phyloP scores from a whole-genome alignment of 2,797 vertebrate species.

The Lindbergichthys nudifrons region DNA sequence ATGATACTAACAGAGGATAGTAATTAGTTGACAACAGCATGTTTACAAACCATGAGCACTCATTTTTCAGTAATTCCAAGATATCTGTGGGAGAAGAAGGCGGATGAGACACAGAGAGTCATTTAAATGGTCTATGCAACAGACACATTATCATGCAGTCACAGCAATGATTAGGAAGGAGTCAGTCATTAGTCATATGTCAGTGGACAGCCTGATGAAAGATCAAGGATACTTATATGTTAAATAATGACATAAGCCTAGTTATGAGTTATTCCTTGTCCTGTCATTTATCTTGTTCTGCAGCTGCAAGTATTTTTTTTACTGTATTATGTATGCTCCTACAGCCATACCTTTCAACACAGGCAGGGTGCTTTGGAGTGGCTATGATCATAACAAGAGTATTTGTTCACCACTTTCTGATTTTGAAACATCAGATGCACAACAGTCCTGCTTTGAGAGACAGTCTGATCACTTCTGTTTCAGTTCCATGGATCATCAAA shows the following conservation, averaged over 20 bases:
- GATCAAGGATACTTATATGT: not conserved
- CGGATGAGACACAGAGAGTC: conserved; percentile 40
- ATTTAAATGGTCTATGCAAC: conserved; percentile 38
- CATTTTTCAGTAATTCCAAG: not conserved
- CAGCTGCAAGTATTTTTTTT: not conserved
- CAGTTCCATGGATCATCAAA: conserved; percentile 20
- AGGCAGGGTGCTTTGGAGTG: not conserved
- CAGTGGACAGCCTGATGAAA: not conserved
- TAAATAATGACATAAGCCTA: not conserved
- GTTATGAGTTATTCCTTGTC: not conserved
- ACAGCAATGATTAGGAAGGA: not conserved
- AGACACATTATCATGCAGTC: not conserved
- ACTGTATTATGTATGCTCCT: not conserved
- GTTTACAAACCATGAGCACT: not conserved
- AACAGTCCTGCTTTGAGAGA: not conserved
- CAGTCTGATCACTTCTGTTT: not conserved
- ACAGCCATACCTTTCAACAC: not conserved
- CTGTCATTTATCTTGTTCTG: not conserved
- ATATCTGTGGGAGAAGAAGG: conserved; percentile 12
- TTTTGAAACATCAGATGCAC: accelerated
- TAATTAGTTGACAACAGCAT: not conserved
- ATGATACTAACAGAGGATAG: conserved; percentile 85
- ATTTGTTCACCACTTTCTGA: conserved; percentile 2
- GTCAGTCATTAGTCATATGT: not conserved
- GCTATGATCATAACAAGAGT: not conserved